Evolutionary conservation across 2,113 vertebrate species (phyloP), one percentile per base, ranked within the genome.

Genomic region (Rissa tridactyla): DNA sequence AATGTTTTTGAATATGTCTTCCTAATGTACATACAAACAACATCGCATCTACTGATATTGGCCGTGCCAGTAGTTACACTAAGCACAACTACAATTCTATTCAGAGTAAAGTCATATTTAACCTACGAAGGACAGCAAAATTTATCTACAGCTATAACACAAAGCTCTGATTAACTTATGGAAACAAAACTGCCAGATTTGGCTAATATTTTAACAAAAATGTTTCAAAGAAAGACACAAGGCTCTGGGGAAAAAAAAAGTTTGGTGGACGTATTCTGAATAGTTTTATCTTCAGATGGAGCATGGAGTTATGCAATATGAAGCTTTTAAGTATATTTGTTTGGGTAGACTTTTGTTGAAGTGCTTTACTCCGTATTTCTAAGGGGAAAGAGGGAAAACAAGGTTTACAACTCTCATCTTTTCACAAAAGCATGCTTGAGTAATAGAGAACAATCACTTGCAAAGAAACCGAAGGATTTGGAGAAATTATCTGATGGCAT

Each of bases 271-370:
- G 0, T 25, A 25, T 66, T 86, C 26, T 52, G 34, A 44, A 34
- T 22, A 61, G 2, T 58, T 91, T 92, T 60, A 54, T 18, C 10
- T 94, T 65, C 64, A 21, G 23, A 65, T 18, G 11, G 17, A 58
- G 9, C 11, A 22, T 2, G 18, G 10, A 75, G 13, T 62, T 11
- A n/a, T 0, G 1, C 27, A 44, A 42, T 26, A 42, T 9, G 27
- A 79, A 42, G 4, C 5, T 46, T 38, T 58, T 32, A 52, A n/a
- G 7, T 23, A 11, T 18, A 21, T 17, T 71, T 73, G 11, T 55
- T 79, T 71, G 26, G 9, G 11, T 15, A 55, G 62, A 34, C 13
- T 65, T 71, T 73, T 54, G 6, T 25, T 69, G 20, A 85, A 82
- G 42, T 21, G 6, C 9, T 87, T 87, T 49, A 29, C 6, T 42